Evolutionary conservation across 2,888 invertebrate genomes (phyloP), one percentile per base, ranked within the genome.

Genomic region (Drosophila fulvimacula): DNA sequence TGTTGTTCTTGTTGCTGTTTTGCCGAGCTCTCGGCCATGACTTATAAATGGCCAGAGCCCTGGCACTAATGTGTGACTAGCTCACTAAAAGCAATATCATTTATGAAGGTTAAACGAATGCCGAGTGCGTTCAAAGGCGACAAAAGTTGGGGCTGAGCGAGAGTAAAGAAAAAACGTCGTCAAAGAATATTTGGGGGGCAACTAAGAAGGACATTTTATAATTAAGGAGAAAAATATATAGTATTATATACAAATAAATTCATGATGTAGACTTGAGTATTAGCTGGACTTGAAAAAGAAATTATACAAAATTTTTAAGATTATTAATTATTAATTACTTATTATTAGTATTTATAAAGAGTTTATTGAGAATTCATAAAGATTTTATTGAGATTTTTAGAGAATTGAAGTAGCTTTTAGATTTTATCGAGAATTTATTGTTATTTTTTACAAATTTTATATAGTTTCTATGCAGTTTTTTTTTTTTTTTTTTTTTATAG

Each of bases 61-160:
- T 30, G 24, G 48, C 48, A 59, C 64, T 78, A 74, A 78, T 78
- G 78, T 61, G 61, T 51, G 30, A 15, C 34, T 39, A 60, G 64
- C 65, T 69, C 57, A 57, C 68, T 78, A 59, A 70, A 74, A 74
- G 69, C 79, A 69, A 73, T 73, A 76, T 66, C 69, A 69, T 69
- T 73, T 63, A 63, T 62, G 69, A 73, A 55, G 73, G 76, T 59
- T 55, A 58, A 61, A 42, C 63, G 10, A 72, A 76, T 32, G 53
- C n/a, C 52, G n/a, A 34, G 32, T 19, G 39, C 30, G 19, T 32
- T 41, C 19, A 10, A 19, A 10, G 27, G 34, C 3, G 6, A 11
- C 19, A 32, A 38, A 27, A 27, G 34, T 1, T 15, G n/a, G 13
- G n/a, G 42, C 9, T 11, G 4, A 44, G 17, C 10, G 32, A 5